These are phyloP conservation scores for Rhodinocichla rosea DNA, from an alignment of 2,113 vertebrate species.

Conservation along the genomic window DNA sequence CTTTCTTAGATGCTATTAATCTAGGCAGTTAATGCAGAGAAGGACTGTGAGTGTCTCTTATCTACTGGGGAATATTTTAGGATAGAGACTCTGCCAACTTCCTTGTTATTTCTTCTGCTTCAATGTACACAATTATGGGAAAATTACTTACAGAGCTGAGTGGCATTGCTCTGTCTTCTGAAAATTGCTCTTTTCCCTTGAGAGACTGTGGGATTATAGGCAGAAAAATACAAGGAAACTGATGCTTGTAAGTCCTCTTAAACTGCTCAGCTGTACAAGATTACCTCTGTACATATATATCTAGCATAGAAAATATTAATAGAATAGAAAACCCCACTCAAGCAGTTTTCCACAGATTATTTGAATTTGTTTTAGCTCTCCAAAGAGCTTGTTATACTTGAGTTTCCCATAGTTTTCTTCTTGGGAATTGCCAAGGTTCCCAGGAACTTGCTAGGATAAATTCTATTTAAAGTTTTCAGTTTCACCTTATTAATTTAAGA, in stretches of 20 bases:
- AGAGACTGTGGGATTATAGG: background rate
- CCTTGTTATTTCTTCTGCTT: background rate
- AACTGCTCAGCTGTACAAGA: background rate
- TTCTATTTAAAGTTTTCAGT: conserved; percentile 46
- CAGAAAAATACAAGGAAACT: background rate
- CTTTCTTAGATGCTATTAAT: background rate
- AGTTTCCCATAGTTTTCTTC: conserved; percentile 26
- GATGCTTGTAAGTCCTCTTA: background rate
- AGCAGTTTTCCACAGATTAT: background rate
- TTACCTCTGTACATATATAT: background rate
- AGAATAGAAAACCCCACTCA: background rate
- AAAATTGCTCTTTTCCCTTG: background rate
- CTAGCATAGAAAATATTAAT: background rate
- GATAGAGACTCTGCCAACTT: background rate
- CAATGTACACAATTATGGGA: background rate
- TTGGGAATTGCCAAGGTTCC: conserved; percentile 41
- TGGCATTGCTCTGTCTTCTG: background rate
- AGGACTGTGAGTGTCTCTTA: background rate
- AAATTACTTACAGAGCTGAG: background rate
- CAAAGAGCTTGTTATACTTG: conserved; percentile 45
- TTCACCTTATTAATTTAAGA: conserved; percentile 45
- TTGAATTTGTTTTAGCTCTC: background rate
- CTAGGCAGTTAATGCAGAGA: background rate
- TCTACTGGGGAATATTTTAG: background rate
- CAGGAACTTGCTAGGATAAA: background rate